Evolutionary conservation across 2,797 vertebrate species (phyloP).

Genomic region (Mus caroli): DNA sequence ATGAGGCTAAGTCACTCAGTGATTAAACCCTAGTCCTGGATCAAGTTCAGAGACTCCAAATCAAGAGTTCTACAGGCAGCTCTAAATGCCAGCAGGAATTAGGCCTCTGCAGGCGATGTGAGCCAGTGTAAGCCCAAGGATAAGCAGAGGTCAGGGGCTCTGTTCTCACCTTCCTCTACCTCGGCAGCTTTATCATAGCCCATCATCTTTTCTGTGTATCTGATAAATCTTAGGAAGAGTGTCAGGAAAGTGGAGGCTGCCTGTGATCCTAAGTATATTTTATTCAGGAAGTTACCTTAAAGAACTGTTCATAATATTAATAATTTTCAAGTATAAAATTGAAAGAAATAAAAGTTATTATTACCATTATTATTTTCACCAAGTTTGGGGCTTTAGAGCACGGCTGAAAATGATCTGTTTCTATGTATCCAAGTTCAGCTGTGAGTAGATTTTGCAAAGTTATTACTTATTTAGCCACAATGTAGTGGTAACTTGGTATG

Average conservation of each 20-base stretch:
- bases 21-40: not conserved
- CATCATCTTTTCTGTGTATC: not conserved
- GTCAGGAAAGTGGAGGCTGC: not conserved
- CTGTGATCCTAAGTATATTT: not conserved
- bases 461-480: not conserved
- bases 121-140: not conserved
- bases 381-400: slow-evolving; percentile 7
- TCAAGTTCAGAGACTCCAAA: not conserved
- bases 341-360: not conserved
- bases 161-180: not conserved
- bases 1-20: not conserved
- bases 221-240: not conserved
- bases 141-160: not conserved
- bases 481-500: not conserved
- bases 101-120: not conserved
- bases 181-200: not conserved
- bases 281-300: not conserved
- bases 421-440: not conserved
- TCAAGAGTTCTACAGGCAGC: not conserved
- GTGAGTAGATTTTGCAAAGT: not conserved
- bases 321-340: slow-evolving; percentile 14
- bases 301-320: not conserved
- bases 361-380: slow-evolving; percentile 34
- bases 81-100: not conserved
- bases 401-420: not conserved